Base-by-base conservation (phyloP, 2,797 vertebrate genomes). In the Lacerta viridis region DNA sequence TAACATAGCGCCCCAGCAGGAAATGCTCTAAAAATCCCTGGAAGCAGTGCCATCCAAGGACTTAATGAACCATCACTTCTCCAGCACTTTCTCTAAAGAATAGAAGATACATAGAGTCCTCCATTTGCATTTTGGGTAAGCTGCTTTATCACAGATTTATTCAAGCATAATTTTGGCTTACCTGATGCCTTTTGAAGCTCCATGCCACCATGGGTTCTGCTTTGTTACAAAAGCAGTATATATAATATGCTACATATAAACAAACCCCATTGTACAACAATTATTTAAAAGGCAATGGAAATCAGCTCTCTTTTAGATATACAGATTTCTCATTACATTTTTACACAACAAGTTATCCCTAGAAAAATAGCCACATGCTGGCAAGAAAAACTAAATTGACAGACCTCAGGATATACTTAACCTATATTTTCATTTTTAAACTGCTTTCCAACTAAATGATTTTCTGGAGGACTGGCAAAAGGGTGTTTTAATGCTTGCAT, bases 1-100 rank as follows among this genome's bases (percentile, higher is more conserved):
- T 94, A 91, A 93, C 90, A 43, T 90, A 94, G 90, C 91, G 92
- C 84, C 87, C 90, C 94, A 92, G 90, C 95, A 95, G 94, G 77
- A 95, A 96, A 95, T 95, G 81, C 72, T 85, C 92, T 95, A 95
- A 93, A 93, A 91, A 93, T 94, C 92, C 93, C 90, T 85, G 94
- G 94, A 94, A 95, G 94, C 84, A 91, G 87, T 92, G 75, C 50
- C 89, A 93, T 87, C 92, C 94, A 93, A 94, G 82, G 86, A 92
- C 76, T 84, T 93, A 88, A 92, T 92, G 93, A 90, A 90, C 79
- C 89, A 91, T 64, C 92, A 93, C 29, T 83, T 82, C 93, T 94
- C 90, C 91, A 89, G 88, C 93, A 95, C 86, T 91, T 93, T 93
- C 90, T 92, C 25, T 93, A 95, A 93, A 89, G 93, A 91, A 36